A percentile compares a stretch with the other conserved stretches of the same genome.
These are phyloP conservation scores for Calyptomena viridis DNA, from an alignment of 2,113 vertebrate species.

Conservation along the genomic window DNA sequence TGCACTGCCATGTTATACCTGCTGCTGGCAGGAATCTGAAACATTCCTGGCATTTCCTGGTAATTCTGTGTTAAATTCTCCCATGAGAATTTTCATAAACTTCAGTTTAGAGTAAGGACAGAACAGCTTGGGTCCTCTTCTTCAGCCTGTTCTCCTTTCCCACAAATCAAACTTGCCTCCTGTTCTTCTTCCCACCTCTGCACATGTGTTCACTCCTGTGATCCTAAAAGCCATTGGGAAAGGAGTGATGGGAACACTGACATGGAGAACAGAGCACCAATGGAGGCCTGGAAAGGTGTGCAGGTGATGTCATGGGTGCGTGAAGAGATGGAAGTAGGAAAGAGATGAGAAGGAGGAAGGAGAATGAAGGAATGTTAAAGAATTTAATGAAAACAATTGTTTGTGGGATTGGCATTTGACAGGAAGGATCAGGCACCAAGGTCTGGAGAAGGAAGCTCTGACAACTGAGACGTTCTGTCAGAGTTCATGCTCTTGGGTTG, in stretches of 20 bases:
- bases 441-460: not conserved
- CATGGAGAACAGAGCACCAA: not conserved
- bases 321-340: not conserved
- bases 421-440: not conserved
- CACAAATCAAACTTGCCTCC: not conserved
- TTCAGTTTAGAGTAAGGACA: not conserved
- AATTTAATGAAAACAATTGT: not conserved
- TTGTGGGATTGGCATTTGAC: not conserved
- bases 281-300: accelerated
- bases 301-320: not conserved
- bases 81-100: not conserved
- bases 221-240: not conserved
- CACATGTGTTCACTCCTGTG: not conserved
- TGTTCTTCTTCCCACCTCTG: not conserved
- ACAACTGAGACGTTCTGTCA: not conserved
- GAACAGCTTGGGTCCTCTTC: not conserved
- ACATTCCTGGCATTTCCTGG: not conserved
- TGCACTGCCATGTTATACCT: not conserved
- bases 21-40: not conserved
- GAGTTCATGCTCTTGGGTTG: not conserved
- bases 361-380: not conserved
- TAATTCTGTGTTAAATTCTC: not conserved
- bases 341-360: not conserved
- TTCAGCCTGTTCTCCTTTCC: not conserved
- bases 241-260: not conserved